Percentiles rank a stretch among this genome's conserved stretches.
Conservation (phyloP, 2,113 vertebrate species). For the Aptenodytes patagonicus region DNA sequence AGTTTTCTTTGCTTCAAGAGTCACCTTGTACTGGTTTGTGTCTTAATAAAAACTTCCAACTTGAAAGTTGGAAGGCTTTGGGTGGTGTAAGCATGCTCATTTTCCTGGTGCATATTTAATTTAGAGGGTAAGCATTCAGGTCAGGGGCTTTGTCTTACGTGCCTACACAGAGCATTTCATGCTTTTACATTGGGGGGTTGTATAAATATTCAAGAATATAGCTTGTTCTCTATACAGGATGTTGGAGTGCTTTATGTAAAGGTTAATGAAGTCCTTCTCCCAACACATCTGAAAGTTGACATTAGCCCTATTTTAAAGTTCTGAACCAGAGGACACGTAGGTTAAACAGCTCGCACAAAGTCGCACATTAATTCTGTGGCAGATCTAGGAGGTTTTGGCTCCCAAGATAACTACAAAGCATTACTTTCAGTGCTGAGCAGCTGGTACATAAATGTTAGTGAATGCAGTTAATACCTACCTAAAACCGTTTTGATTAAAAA, state of each 20-base stretch:
- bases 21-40: neutral
- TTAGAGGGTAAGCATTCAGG: neutral
- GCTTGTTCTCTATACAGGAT: neutral
- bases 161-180: neutral
- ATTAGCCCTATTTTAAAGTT: neutral
- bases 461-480: neutral
- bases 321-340: neutral
- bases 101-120: neutral
- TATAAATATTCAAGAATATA: neutral
- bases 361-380: neutral
- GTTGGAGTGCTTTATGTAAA: neutral
- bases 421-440: neutral
- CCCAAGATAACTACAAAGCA: neutral
- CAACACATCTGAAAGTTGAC: neutral
- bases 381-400: neutral
- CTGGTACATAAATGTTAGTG: neutral
- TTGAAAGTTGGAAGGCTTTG: neutral
- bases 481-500: neutral
- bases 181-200: neutral
- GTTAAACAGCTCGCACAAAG: neutral
- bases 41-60: neutral
- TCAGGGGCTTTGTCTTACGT: neutral
- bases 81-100: neutral
- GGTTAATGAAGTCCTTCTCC: neutral
- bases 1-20: neutral